Base-by-base conservation (phyloP, 2,797 vertebrate genomes). In the Apogon talboti region DNA sequence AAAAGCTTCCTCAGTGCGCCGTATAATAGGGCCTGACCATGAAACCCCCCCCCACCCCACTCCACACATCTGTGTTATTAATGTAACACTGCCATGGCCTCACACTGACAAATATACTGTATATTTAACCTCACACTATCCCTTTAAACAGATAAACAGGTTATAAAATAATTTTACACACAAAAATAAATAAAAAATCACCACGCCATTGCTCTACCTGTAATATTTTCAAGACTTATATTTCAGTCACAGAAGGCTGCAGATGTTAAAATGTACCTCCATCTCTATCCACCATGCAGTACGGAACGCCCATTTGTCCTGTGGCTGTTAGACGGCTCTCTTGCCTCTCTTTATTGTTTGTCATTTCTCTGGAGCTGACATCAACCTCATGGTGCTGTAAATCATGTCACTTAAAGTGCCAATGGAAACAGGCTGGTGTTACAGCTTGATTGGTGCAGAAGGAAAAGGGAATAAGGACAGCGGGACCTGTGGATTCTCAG, bases 391-490 rank as follows among this genome's bases (percentile, higher is more conserved):
- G 58, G 78, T 81, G 79, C 73, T 89, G 92, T 96, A 95, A 96
- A 97, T 97, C 93, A 94, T 76, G 84, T 92, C 87, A 92, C 94
- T 96, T 95, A 95, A 96, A 94, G 92, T 94, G 92, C 90, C 91
- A 91, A 14, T 78, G 82, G 87, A 92, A 93, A 94, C 90, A 92
- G 91, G 89, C 88, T 86, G 82, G 74, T 93, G 89, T 83, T 69
- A 68, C 40, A 30, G 79, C 72, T 80, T 83, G 78, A 79, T 81
- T 74, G 81, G 87, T 83, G 85, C 78, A 83, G 82, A 50, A 13
- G 83, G 86, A 78, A 70, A 76, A 61, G 51, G 42, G 69, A 66
- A 80, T 33, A 79, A 90, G 74, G 73, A 80, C 80, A 63, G 7
- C 3, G 78, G 84, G 86, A 88, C 91, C 94, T 94, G 94, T 95